Base-by-base conservation (phyloP, 1,140 invertebrate genomes). In the Bombus huntii region DNA sequence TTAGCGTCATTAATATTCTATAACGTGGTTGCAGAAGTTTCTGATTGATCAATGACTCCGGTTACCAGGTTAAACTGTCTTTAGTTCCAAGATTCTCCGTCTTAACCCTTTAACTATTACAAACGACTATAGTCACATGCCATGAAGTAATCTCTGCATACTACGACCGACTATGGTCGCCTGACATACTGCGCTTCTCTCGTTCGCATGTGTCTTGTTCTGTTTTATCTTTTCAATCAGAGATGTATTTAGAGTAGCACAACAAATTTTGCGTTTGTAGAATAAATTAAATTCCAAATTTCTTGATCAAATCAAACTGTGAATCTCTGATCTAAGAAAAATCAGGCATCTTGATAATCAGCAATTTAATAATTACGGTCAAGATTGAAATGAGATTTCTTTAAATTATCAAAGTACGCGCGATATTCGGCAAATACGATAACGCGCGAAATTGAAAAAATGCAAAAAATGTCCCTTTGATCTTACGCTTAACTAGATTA, bases 401-500 rank as follows among this genome's bases (percentile, higher is more conserved):
- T 59, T 65, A n/a, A 47, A 62, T 39, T 9, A 6, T 15, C 13
- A 12, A 57, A 42, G 25, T 37, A n/a, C 39, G 66, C 10, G 15
- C 22, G 37, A 34, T 31, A 18, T 34, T 34, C 8, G 5, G 44
- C 42, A 25, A 72, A 79, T 31, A 18, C 31, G 76, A 65, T 84
- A 79, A 84, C 53, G 31, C 15, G n/a, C 18, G 62, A 57, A 28
- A 34, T 31, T 15, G 37, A 39, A 76, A 77, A 53, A 47, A 18
- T 31, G 44, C 15, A 72, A 73, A 73, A 80, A 44, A 53, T 53
- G 37, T 18, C 15, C 47, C 34, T 85, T 85, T 85, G 76, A 85
- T 80, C 44, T 25, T 6, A 28, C 53, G 34, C n/a, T 80, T 8
- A 71, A 85, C 77, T 18, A 47, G 76, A 80, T 85, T 85, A 80